Conservation (phyloP, 2,113 vertebrate species). For the Periophthalmus modestus region DNA sequence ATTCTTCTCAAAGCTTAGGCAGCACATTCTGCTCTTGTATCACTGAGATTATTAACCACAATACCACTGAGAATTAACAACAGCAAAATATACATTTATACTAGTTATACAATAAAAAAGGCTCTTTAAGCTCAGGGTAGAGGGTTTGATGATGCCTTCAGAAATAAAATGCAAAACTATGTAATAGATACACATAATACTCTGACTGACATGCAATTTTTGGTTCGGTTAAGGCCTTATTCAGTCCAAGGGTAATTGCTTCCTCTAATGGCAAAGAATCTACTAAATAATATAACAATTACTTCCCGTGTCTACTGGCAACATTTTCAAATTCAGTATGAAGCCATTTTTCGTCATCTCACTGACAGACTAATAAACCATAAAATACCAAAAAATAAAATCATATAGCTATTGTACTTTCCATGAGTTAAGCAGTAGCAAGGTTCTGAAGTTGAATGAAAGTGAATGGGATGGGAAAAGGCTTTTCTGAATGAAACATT, state of each 20-base stretch:
- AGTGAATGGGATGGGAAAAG: constrained; percentile 46
- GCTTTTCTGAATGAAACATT: constrained; percentile 81
- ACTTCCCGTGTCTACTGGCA: not conserved
- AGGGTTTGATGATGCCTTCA: too few relatives aligned
- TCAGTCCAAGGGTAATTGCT: not conserved
- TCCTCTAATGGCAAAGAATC: not conserved
- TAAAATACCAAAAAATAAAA: not conserved
- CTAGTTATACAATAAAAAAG: not conserved
- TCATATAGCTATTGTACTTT: not conserved
- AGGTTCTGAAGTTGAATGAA: constrained; percentile 53
- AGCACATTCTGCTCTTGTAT: constrained; percentile 18
- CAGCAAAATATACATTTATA: constrained; percentile 13
- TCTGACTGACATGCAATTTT: not conserved
- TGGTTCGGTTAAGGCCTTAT: not conserved
- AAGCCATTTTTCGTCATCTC: not conserved
- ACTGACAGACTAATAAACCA: not conserved
- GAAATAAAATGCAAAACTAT: not conserved
- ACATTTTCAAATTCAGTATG: not conserved
- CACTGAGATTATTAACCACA: constrained; percentile 5
- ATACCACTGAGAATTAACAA: constrained; percentile 11
- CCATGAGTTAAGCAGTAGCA: constrained; percentile 29
- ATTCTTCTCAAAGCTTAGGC: constrained; percentile 35
- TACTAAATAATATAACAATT: not conserved
- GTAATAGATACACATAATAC: not conserved
- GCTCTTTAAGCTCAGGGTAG: too few relatives aligned